Percentiles rank a stretch among this genome's conserved stretches.
Conservation (phyloP, 2,888 invertebrate species). For the Ditula angustiorana region DNA sequence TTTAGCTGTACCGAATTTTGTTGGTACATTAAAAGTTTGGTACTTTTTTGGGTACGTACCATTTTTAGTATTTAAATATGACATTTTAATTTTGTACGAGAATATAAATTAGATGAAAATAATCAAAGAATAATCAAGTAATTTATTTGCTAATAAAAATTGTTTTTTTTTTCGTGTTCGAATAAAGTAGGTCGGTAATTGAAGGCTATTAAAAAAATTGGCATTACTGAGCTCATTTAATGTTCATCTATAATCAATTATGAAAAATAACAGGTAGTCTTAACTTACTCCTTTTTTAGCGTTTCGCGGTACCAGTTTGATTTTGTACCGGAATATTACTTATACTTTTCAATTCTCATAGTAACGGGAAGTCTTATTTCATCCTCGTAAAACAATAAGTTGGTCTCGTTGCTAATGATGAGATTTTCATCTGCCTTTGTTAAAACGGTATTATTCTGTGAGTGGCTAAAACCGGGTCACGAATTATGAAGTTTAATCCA, state of each 20-base stretch:
- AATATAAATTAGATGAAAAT: too few species aligned
- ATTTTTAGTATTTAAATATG: too few species aligned
- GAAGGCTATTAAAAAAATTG: too few species aligned
- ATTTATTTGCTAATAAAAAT: too few species aligned
- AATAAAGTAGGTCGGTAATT: too few species aligned
- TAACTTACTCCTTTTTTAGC: too few species aligned
- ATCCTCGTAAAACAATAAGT: slow-evolving; percentile 30
- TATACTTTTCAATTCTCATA: too few species aligned
- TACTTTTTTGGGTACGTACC: slow-evolving; percentile 8
- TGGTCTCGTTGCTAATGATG: slow-evolving; percentile 25
- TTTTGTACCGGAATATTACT: neutral
- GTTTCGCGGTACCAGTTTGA: neutral
- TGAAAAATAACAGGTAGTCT: too few species aligned
- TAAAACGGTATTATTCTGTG: slow-evolving; percentile 18
- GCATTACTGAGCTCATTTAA: too few species aligned
- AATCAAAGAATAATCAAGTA: too few species aligned
- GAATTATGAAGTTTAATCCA: slow-evolving; percentile 1
- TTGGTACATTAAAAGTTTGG: neutral
- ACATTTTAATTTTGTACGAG: neutral
- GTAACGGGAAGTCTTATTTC: slow-evolving; percentile 10
- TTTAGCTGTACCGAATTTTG: neutral
- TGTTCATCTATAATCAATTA: too few species aligned
- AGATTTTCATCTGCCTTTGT: slow-evolving; percentile 26
- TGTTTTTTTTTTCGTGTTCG: too few species aligned
- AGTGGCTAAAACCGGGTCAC: slow-evolving; percentile 8